Evolutionary conservation across 2,888 invertebrate species (phyloP).

Genomic region (Drosophila pegasa): DNA sequence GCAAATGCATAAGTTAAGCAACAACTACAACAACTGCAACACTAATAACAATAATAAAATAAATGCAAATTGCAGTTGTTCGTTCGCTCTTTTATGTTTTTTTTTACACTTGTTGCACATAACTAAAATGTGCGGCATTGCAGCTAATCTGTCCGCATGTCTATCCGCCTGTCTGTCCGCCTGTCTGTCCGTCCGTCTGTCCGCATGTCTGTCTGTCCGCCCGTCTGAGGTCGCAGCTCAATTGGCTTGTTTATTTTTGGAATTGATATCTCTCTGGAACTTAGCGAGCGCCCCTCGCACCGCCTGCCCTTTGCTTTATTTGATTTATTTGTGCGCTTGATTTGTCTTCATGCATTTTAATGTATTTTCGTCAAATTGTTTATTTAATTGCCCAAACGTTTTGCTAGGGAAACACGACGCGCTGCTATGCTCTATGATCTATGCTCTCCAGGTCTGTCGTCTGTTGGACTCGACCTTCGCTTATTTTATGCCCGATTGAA

Average conservation of each 20-base stretch:
- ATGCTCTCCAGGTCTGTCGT: slow-evolving; percentile 24
- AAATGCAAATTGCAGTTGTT: slow-evolving; percentile 43
- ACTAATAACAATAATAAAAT: slow-evolving; percentile 13
- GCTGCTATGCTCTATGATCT: slow-evolving; percentile 19
- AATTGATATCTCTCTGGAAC: neutral
- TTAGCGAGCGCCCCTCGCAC: neutral
- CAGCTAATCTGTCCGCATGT: slow-evolving; percentile 3
- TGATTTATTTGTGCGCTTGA: slow-evolving; percentile 56
- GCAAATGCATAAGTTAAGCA: slow-evolving; percentile 44
- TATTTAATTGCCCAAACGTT: slow-evolving; percentile 60
- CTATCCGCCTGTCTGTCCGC: too few species aligned
- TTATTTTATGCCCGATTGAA: slow-evolving; percentile 13
- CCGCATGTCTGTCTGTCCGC: neutral
- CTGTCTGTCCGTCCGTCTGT: neutral
- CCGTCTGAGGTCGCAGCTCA: slow-evolving; percentile 38
- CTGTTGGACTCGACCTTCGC: slow-evolving; percentile 23
- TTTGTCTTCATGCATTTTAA: slow-evolving; percentile 67
- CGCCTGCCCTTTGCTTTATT: slow-evolving; percentile 30
- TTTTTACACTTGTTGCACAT: slow-evolving; percentile 53
- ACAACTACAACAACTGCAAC: slow-evolving; percentile 11
- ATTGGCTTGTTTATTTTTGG: slow-evolving; percentile 26
- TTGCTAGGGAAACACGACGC: slow-evolving; percentile 16
- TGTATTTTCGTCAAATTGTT: slow-evolving; percentile 52
- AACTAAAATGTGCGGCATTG: slow-evolving; percentile 10
- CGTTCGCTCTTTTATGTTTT: slow-evolving; percentile 6